Evolutionary conservation across 2,888 invertebrate genomes (phyloP).

Genomic region (Hydriomena furcata): DNA sequence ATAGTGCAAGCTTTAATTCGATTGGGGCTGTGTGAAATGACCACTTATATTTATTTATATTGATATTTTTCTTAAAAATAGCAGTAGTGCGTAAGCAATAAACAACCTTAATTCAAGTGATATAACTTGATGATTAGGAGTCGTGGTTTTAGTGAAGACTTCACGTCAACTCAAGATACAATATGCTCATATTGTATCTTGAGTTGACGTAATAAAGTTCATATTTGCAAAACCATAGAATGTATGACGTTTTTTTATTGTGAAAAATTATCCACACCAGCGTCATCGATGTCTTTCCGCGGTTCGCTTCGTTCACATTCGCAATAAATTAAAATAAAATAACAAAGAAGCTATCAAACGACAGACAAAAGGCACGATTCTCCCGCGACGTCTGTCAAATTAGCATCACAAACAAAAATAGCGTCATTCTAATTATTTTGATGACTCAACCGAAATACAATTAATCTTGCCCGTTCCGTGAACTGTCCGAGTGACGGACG

Average conservation of each 20-base stretch:
- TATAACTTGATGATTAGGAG: no score
- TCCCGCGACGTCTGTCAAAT: slow-evolving; percentile 84
- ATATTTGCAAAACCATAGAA: slow-evolving; percentile 15
- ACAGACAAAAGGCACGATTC: slow-evolving; percentile 67
- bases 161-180: no score
- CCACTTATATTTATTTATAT: no score
- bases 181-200: neutral
- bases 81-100: no score
- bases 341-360: slow-evolving; percentile 75
- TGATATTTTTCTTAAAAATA: no score
- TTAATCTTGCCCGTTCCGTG: slow-evolving; percentile 82
- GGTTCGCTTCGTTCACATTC: slow-evolving; percentile 27
- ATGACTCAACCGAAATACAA: slow-evolving; percentile 83
- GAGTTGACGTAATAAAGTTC: slow-evolving; percentile 1
- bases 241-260: slow-evolving; percentile 18
- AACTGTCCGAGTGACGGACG: slow-evolving; percentile 82
- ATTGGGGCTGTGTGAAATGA: no score
- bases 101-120: no score
- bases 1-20: no score
- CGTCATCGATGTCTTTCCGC: slow-evolving; percentile 3
- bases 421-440: slow-evolving; percentile 84
- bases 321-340: slow-evolving; percentile 51
- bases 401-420: slow-evolving; percentile 82
- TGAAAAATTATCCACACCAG: no score
- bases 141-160: no score